Base-by-base conservation (phyloP, 2,888 invertebrate genomes). In the Leptopilina myrica region DNA sequence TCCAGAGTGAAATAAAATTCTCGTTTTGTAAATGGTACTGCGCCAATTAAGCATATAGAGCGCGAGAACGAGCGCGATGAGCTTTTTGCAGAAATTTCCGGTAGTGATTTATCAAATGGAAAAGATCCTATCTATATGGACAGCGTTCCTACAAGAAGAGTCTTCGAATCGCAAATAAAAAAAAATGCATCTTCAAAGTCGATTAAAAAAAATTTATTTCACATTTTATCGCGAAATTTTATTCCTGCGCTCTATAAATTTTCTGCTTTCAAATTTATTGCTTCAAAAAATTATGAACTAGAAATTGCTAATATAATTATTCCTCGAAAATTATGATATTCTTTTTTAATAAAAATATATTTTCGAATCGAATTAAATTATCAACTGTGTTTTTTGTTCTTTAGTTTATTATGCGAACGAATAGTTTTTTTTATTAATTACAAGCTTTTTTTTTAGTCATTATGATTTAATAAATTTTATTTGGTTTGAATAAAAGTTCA, bases 61-160 rank as follows among this genome's bases (percentile, higher is more conserved):
- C 90, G 87, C 86, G 87, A 62, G 62, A 88, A 85, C 82, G 84
- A 84, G 80, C 82, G 80, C 82, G 84, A 86, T 85, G 84, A 65
- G 76, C 79, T 89, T 91, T 91, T 91, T 90, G 89, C 80, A 81
- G 83, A 88, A 88, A 90, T 91, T 91, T 91, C 91, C 91, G 90
- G 90, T 90, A 87, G 89, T 87, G 87, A 91, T 91, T 90, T 90
- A 91, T 91, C 91, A 91, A 90, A 89, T 87, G 87, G 89, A 85
- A 89, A 89, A 91, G 90, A 91, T 91, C 80, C 79, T 89, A 91
- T 91, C 90, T 84, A 84, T 33, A 33, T 80, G 78, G 83, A 81
- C 79, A 81, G 82, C 73, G 76, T 81, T 76, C 81, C 84, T 79
- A 87, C 87, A 89, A 90, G 88, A 89, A 89, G 85, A 82, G 79